Base-by-base conservation (phyloP, 2,888 invertebrate species). In the Beris chalybata region DNA sequence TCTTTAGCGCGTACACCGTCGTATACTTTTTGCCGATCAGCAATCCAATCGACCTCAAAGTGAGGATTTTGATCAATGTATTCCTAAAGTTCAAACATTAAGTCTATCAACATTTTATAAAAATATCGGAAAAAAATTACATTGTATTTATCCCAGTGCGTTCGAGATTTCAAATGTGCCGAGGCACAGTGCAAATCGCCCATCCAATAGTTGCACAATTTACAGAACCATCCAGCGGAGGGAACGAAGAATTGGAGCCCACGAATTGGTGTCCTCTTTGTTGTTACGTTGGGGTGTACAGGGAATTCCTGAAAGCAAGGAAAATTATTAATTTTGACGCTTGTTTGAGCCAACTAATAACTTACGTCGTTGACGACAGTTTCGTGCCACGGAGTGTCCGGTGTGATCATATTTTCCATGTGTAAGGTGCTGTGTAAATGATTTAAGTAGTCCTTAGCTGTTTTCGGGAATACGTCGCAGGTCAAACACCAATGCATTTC, bases 401-500 rank as follows among this genome's bases (percentile, higher is more conserved):
- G 74, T 4, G 72, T 76, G 55, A 73, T 72, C 47, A 76, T 75
- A 5, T 76, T 76, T 52, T 78, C 77, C 71, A 88, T 88, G 82
- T 94, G 94, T 45, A 89, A 88, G 69, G 87, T 85, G 61, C 88
- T 86, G 77, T 93, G 93, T 72, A 93, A 84, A 83, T 94, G 94
- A 78, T 89, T 88, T 72, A 94, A 82, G 78, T 90, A 91, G 78
- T 92, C 92, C 78, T 92, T 92, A 59, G 93, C 93, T 3, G 92
- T 91, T 75, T 90, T 87, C 38, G 93, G 93, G 79, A 94, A 94
- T 73, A 90, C 89, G 78, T 92, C 89, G 81, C 94, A 94, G 57
- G 89, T 86, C 65, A 92, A 85, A 78, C 93, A 94, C 94, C 94
- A 94, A 78, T 93, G 93, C 85, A 92, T 88, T 82, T 93, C 93